Conservation (phyloP, 2,888 invertebrate genomes). For the Embidobia sp. region DNA sequence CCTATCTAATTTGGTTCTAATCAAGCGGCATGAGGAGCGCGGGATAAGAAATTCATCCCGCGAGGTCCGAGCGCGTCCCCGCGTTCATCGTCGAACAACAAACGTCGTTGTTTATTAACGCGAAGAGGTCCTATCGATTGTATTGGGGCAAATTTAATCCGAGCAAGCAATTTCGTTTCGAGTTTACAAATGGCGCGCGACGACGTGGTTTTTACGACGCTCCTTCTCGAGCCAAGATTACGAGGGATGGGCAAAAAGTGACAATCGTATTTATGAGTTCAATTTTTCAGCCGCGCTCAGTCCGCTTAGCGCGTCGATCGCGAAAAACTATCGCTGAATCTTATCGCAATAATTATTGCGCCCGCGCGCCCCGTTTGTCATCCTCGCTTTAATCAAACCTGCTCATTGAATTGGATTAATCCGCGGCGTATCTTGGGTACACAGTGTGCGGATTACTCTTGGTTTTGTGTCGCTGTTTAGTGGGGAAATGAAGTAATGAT, state of each 20-base stretch:
- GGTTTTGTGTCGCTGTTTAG: too few species aligned
- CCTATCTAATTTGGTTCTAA: constrained; percentile 27
- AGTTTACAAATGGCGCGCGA: constrained; percentile 17
- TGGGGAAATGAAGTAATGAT: too few species aligned
- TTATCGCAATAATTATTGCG: constrained; percentile 44
- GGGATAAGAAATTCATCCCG: constrained; percentile 22
- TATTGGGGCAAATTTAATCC: neutral
- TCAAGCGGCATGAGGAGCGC: constrained; percentile 17
- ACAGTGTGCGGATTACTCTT: neutral
- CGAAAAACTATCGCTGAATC: constrained; percentile 13
- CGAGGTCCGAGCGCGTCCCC: neutral
- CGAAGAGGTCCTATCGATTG: too few species aligned
- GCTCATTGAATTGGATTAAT: constrained; percentile 39
- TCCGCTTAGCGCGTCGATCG: constrained; percentile 16
- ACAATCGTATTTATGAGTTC: constrained; percentile 23
- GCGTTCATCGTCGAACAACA: neutral
- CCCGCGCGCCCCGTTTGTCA: constrained; percentile 21
- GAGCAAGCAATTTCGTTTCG: constrained; percentile 1
- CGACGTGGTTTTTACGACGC: constrained; percentile 1
- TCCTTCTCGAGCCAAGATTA: neutral
- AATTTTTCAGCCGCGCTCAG: constrained; percentile 13
- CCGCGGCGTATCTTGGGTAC: neutral
- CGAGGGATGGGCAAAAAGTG: constrained; percentile 1
- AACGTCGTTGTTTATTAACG: too few species aligned
- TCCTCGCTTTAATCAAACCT: constrained; percentile 29